These are phyloP conservation scores for Druceiella hillmani DNA, from an alignment of 2,888 invertebrate species.

Conservation along the genomic window DNA sequence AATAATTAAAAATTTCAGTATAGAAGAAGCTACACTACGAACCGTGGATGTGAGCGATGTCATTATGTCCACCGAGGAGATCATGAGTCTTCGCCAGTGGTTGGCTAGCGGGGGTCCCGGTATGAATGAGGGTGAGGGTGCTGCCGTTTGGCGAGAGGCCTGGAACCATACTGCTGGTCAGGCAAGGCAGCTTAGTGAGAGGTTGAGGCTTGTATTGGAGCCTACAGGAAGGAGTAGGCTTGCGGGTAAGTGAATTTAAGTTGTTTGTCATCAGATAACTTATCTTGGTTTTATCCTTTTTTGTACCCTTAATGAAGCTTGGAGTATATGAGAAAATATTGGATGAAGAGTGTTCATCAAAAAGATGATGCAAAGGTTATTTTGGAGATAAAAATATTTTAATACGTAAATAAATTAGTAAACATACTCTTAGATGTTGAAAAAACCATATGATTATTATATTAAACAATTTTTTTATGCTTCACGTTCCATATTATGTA, in stretches of 20 bases:
- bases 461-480: too few species aligned
- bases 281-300: background rate
- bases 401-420: too few species aligned
- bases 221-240: slow-evolving; percentile 90
- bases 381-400: too few species aligned
- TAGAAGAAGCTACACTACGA: slow-evolving; percentile 27
- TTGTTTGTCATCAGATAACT: too few species aligned
- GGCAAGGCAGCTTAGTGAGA: slow-evolving; percentile 87
- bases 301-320: background rate
- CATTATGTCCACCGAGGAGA: slow-evolving; percentile 33
- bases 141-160: slow-evolving; percentile 59
- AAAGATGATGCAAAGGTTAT: too few species aligned
- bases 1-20: slow-evolving; percentile 32
- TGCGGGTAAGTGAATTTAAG: slow-evolving; percentile 50
- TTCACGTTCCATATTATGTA: too few species aligned
- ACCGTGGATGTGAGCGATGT: slow-evolving; percentile 29
- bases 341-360: background rate
- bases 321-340: background rate
- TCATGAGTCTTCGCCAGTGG: slow-evolving; percentile 36
- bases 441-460: too few species aligned
- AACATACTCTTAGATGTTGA: too few species aligned
- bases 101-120: slow-evolving; percentile 24
- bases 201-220: slow-evolving; percentile 88
- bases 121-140: slow-evolving; percentile 28
- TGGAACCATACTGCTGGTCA: slow-evolving; percentile 55